Evolutionary conservation across 1,140 invertebrate genomes (phyloP).

Genomic region (Hormaphis cornu): DNA sequence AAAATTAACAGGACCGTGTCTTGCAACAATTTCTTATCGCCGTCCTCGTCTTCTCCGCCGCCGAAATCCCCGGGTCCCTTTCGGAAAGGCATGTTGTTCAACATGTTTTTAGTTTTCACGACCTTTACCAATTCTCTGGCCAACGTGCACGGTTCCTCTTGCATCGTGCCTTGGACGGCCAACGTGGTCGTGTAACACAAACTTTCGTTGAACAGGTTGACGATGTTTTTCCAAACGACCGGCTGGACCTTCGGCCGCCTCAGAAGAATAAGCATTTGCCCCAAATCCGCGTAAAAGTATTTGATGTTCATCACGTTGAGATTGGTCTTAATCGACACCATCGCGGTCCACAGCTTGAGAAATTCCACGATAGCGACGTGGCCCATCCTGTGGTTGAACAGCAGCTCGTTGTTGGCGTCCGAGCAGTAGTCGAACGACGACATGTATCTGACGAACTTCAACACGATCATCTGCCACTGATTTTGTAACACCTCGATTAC

Average conservation of each 20-base stretch:
- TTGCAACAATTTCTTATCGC: constrained; percentile 60
- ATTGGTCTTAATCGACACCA: constrained; percentile 84
- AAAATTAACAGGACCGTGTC: constrained; percentile 74
- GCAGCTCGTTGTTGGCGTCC: constrained; percentile 47
- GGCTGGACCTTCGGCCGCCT: constrained; percentile 62
- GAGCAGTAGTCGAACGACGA: constrained; percentile 64
- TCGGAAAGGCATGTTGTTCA: constrained; percentile 57
- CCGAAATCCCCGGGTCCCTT: constrained; percentile 48
- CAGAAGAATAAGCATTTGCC: constrained; percentile 61
- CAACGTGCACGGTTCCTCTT: constrained; percentile 74
- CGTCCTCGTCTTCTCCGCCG: constrained; percentile 46
- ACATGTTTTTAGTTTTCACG: constrained; percentile 70
- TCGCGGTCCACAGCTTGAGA: constrained; percentile 74
- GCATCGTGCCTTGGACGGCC: constrained; percentile 71
- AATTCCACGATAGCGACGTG: constrained; percentile 49
- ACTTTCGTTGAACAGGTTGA: constrained; percentile 77
- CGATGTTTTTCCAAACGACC: constrained; percentile 71
- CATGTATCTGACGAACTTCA: constrained; percentile 72
- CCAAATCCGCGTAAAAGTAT: constrained; percentile 74
- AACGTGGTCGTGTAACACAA: constrained; percentile 81
- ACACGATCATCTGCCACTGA: constrained; percentile 63
- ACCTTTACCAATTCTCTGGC: constrained; percentile 73
- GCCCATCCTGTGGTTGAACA: constrained; percentile 42
- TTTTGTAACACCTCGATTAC: constrained; percentile 59
- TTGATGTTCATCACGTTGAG: constrained; percentile 78